Base-by-base conservation (phyloP, 37 sponge, comb jelly and placozoan genomes). In the Bolinopsis microptera region DNA sequence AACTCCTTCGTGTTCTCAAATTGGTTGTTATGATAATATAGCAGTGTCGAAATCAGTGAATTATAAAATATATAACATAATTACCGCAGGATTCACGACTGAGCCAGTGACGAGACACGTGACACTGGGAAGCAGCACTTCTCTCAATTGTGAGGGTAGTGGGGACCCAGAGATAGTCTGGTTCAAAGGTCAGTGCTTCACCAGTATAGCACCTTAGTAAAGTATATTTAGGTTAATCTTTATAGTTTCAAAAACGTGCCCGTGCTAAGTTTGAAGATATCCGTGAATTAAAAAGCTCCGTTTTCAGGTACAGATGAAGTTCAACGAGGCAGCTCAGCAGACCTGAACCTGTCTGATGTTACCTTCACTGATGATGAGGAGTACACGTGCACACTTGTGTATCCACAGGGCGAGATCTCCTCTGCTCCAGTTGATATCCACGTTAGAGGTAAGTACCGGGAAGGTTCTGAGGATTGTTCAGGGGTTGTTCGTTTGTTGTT, bases 131-230 rank as follows among this genome's bases (percentile, higher is more conserved):
- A 41, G 61, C 61, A 33, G 38, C 22, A 38, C 36, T 13, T 86
- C 90, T 24, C 36, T 86, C 2, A 34, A 22, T n/a, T 86, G 90
- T 86, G 90, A 35, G 0, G 90, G 90, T 1, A 33, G 38, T 41
- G 90, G 90, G 3, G 3, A 35, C 9, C 90, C 90, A 27, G 23
- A 28, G 0, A 86, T 86, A 2, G 24, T 86, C 61, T 86, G 90
- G 90, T 41, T 33, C 28, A 86, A 86, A 86, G 90, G 90, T 86
- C 13, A 41, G 90, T 23, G n/a, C n/a, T n/a, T n/a, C n/a, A n/a
- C n/a, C n/a, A n/a, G n/a, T n/a, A n/a, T n/a, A n/a, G n/a, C n/a
- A n/a, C n/a, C n/a, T n/a, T n/a, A n/a, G n/a, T n/a, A n/a, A n/a
- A n/a, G n/a, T n/a, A n/a, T 23, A 82, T 8, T 35, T 23, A 2